These are phyloP conservation scores for Ligdia adustata DNA, from an alignment of 2,888 invertebrate species.

Conservation along the genomic window DNA sequence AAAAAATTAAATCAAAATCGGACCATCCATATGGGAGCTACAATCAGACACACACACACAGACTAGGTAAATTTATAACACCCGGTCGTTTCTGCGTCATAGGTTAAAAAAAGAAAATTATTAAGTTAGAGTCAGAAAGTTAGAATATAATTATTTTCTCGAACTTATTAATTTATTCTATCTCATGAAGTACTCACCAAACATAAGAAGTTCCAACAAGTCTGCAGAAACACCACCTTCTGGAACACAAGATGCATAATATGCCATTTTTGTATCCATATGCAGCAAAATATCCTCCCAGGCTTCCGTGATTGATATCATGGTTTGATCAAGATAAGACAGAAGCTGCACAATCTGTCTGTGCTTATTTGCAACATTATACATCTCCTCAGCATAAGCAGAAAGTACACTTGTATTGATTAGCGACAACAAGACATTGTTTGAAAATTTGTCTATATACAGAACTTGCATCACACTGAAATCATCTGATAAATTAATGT, in stretches of 20 bases:
- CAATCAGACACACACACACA: no score
- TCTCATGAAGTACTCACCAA: slow-evolving; percentile 87
- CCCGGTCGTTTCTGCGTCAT: no score
- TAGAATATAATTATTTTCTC: no score
- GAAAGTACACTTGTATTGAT: slow-evolving; percentile 86
- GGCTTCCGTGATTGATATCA: slow-evolving; percentile 93
- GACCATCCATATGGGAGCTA: no score
- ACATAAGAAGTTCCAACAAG: slow-evolving; percentile 94
- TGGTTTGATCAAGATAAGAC: slow-evolving; percentile 88
- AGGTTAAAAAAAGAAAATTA: no score
- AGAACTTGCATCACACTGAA: slow-evolving; percentile 88
- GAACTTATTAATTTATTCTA: no score
- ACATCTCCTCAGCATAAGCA: slow-evolving; percentile 87
- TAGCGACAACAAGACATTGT: slow-evolving; percentile 72
- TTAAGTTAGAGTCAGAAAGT: no score
- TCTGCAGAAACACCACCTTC: slow-evolving; percentile 95
- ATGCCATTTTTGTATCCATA: slow-evolving; percentile 96
- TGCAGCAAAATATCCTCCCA: slow-evolving; percentile 97
- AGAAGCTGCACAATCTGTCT: slow-evolving; percentile 88
- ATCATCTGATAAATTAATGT: slow-evolving; percentile 88
- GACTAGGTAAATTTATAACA: no score
- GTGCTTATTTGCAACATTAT: slow-evolving; percentile 89
- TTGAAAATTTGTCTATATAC: slow-evolving; percentile 78
- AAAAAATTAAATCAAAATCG: no score
- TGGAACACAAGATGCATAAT: slow-evolving; percentile 92